Base-by-base conservation (phyloP, 1,140 invertebrate genomes). In the Watersipora subatra region DNA sequence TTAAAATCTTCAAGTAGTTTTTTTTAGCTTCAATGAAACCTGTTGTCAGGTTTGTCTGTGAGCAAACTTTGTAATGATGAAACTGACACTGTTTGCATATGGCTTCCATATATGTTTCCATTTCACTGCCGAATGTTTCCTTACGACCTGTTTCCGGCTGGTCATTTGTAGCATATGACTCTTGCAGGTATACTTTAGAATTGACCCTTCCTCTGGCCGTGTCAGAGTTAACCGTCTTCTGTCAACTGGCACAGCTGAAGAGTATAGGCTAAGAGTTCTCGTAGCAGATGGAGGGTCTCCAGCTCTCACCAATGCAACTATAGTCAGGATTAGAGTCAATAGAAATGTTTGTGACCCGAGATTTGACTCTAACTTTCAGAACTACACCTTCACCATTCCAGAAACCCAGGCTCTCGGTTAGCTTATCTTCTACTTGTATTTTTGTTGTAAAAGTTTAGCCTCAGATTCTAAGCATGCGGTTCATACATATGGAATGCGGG, bases 321-420 rank as follows among this genome's bases (percentile, higher is more conserved):
- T 46, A 12, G 34, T 46, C 7, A 46, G n/a, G n/a, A 46, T 46
- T n/a, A 7, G 34, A 12, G 34, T 46, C 34, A 46, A 46, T n/a
- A 46, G 34, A 46, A 46, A 46, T n/a, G n/a, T 46, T 12, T 46
- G 34, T 46, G 34, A 7, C 7, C 34, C 34, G 7, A n/a, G n/a
- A n/a, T 46, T 46, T n/a, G 7, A 46, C 7, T 7, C 7, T 12
- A 46, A 7, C n/a, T n/a, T n/a, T n/a, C 84, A 86, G 1, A 87
- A 85, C 84, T 92, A 91, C 73, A 86, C 83, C 26, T 91, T 92
- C 70, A 87, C 88, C 66, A 83, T 90, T 0, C 81, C 87, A 27
- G 91, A 93, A 80, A 87, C 88, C 0, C 80, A 28, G 88, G 88
- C 73, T 62, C 66, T 63, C 26, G 69, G 64, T 24, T 66, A 2